Evolutionary conservation across 2,113 vertebrate species (phyloP), one percentile per base, ranked within the genome.

Genomic region (Blennius ocellaris): DNA sequence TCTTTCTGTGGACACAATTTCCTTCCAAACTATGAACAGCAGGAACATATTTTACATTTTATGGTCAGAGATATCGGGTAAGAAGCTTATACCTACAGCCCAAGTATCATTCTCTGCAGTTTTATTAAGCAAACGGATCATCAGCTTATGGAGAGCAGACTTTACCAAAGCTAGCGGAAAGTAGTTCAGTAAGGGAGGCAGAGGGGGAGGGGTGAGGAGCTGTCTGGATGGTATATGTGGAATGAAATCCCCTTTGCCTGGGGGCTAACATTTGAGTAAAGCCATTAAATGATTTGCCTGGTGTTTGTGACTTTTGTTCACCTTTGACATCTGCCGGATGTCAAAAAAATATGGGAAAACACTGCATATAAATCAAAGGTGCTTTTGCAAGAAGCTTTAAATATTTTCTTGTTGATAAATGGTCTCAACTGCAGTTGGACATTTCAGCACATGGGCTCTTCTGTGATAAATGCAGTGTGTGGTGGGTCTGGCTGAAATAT

Each of bases 111-210:
- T 81, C 79, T 61, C 67, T 48, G 0, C 52, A 79, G 64, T 87
- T 89, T 77, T 87, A 82, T 83, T 85, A 83, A 89, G 82, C 76
- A 49, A 70, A 80, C 51, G 69, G 84, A 85, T 89, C 76, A 87
- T 60, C 65, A 73, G 80, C 82, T 89, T 89, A 79, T 41, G 53
- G 60, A 66, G 61, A 73, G 49, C 43, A 63, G 83, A 81, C 68
- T 76, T 76, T 65, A 71, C 21, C 56, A 74, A 59, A 86, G 80
- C 65, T 71, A 55, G 37, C 62, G 61, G 72, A 67, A 71, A 80
- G 60, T 68, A 58, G 77, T 52, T 45, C 67, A 36, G 80, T 0
- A 56, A 36, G 41, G 3, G n/a, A 8, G 59, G 49, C 43, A 5
- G 6, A 5, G 53, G n/a, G 14, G 1, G 39, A 1, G 8, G 14